Evolutionary conservation across 2,113 vertebrate genomes (phyloP), one percentile per base, ranked within the genome.

Genomic region (Origma solitaria): DNA sequence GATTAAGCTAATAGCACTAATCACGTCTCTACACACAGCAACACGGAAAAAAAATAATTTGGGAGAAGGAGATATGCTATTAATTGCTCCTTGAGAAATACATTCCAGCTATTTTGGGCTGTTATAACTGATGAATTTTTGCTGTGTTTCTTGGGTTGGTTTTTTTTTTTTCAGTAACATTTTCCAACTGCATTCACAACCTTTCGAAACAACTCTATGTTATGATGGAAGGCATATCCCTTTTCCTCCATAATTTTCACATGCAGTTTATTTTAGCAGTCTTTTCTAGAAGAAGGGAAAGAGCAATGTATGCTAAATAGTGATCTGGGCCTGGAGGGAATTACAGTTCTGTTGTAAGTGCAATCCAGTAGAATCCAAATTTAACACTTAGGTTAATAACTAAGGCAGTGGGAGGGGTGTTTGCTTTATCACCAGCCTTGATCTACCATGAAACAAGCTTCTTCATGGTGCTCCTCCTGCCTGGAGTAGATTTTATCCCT

Each of bases 71-170:
- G 18, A 33, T 54, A 8, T n/a, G 6, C 5, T 72, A 35, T 57
- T 21, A 30, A 6, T 45, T 80, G 6, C 10, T 75, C 13, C 21
- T 31, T 60, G 71, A 65, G 33, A 83, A 71, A 88, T 33, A 17
- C 5, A 22, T 5, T 44, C 6, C 10, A 6, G 18, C 9, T 70
- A 82, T 42, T 65, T 37, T 5, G 30, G 33, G 20, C 18, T 84
- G 27, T 44, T 51, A 30, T 30, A 56, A 40, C 7, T 28, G 28
- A 60, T n/a, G 17, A 56, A 37, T 66, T 93, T 70, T 70, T 82
- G 19, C 16, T 73, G 11, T 2, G 0, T 30, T 75, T 1, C 13
- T n/a, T 60, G 2, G 3, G 18, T 38, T n/a, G 14, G 3, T 0
- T 2, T 4, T n/a, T 7, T 21, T 11, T 61, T 70, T 57, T 18